Evolutionary conservation across 1,140 invertebrate genomes (phyloP).

Genomic region (Lysiphlebus fabarum): DNA sequence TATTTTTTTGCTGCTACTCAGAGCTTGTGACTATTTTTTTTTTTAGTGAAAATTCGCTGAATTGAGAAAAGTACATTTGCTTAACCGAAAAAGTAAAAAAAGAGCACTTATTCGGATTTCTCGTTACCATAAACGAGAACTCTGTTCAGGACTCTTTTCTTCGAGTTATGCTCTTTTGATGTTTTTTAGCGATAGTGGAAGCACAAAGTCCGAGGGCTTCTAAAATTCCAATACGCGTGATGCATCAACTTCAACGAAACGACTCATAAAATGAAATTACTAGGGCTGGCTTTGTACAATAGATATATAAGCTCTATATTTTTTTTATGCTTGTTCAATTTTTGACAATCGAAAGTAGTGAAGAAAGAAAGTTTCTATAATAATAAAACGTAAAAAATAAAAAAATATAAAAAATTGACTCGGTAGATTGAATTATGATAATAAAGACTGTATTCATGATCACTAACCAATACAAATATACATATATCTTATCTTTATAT

Average conservation of each 20-base stretch:
- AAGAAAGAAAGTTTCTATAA: too few relatives aligned
- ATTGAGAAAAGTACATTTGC: not conserved
- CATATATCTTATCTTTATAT: constrained; percentile 7
- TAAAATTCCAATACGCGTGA: constrained; percentile 22
- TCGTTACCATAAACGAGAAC: constrained; percentile 26
- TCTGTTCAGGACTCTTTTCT: constrained; percentile 7
- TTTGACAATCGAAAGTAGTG: constrained; percentile 15
- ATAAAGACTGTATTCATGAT: constrained; percentile 7
- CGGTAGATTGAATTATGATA: constrained; percentile 23
- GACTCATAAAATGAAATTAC: constrained; percentile 22
- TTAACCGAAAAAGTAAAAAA: not conserved
- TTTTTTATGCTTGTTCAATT: not conserved
- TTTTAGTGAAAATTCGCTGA: not conserved
- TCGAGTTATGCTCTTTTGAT: constrained; percentile 24
- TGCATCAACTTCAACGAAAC: constrained; percentile 21
- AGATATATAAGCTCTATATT: too few relatives aligned
- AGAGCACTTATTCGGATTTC: constrained; percentile 27
- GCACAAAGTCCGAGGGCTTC: constrained; percentile 5
- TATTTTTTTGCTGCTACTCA: too few relatives aligned
- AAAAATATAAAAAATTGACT: constrained; percentile 7
- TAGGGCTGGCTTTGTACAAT: not conserved
- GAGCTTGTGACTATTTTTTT: not conserved
- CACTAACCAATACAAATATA: constrained; percentile 16
- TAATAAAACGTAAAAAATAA: constrained; percentile 11
- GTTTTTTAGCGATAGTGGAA: constrained; percentile 15